Conservation (phyloP, 2,113 vertebrate species). For the Stercorarius parasiticus region DNA sequence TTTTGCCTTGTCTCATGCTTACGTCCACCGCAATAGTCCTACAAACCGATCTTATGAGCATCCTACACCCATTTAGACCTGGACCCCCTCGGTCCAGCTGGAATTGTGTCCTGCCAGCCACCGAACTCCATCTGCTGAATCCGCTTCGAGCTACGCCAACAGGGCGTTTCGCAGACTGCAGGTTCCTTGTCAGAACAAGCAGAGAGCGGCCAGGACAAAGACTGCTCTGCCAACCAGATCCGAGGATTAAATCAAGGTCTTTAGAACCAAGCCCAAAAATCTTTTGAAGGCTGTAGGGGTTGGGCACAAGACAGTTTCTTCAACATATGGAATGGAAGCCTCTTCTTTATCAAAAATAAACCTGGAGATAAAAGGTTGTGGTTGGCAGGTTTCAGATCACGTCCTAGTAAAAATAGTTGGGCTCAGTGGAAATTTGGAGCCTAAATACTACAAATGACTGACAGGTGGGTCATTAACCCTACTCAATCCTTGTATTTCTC, state of each 20-base stretch:
- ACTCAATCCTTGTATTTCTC: background rate
- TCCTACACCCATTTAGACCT: background rate
- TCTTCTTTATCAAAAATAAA: background rate
- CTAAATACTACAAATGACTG: background rate
- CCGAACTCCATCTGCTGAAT: background rate
- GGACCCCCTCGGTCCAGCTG: background rate
- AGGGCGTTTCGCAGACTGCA: background rate
- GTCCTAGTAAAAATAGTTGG: background rate
- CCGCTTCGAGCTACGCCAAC: too few relatives aligned
- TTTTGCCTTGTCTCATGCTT: fast-evolving
- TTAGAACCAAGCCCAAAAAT: background rate
- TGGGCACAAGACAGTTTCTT: background rate
- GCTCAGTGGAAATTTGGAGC: background rate
- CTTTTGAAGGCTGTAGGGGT: background rate
- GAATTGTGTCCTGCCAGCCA: background rate
- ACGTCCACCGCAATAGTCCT: fast-evolving
- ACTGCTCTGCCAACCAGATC: background rate
- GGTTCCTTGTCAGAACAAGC: background rate
- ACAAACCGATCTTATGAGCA: background rate
- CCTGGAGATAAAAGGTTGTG: background rate
- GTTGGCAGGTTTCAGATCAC: background rate
- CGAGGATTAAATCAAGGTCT: background rate
- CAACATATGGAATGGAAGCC: fast-evolving
- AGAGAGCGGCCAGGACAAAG: background rate
- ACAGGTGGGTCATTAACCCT: background rate